Base-by-base conservation (phyloP, 2,888 invertebrate genomes). In the Papilio elwesi region DNA sequence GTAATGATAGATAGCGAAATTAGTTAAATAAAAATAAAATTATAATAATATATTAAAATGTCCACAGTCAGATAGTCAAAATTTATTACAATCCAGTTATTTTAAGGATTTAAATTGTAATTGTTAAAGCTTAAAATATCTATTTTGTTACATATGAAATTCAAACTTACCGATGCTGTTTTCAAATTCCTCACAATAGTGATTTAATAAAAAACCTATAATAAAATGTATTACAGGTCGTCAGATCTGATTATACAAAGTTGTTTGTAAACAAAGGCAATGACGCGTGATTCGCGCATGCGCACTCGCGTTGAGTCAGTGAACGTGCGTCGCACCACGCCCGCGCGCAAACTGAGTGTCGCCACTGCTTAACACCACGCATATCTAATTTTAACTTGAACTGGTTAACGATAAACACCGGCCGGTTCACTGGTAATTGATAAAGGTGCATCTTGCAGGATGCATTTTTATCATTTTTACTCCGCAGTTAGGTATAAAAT, bases 251-350 rank as follows among this genome's bases (percentile, higher is more conserved):
- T 43, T 43, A 67, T 57, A 63, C n/a, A 38, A 68, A 73, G 64
- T 64, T 84, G 84, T 85, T 85, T 82, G 83, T 85, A 85, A 85
- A 85, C 85, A 85, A 83, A 78, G 74, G 73, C 64, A 70, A 70
- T 71, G 72, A 67, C 71, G 72, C 75, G 73, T 73, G 43, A 0
- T 74, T 75, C 73, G 77, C 77, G 79, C 80, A 75, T 76, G 78
- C 79, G 79, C 80, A 74, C 73, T 72, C 55, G 51, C 13, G 43
- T 53, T 36, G 16, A 16, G 36, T 26, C 53, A 38, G 63, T 47
- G 63, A 64, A 68, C 48, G 68, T 64, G 68, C 13, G 55, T 51
- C 47, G 43, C 59, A 16, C 68, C 55, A 64, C 68, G 68, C 55
- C 48, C 73, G 68, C 68, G 55, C 64, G 49, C 51, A 6, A 64